These are phyloP conservation scores for Canis aureus DNA, from an alignment of 2,113 vertebrate genomes.

Conservation along the genomic window DNA sequence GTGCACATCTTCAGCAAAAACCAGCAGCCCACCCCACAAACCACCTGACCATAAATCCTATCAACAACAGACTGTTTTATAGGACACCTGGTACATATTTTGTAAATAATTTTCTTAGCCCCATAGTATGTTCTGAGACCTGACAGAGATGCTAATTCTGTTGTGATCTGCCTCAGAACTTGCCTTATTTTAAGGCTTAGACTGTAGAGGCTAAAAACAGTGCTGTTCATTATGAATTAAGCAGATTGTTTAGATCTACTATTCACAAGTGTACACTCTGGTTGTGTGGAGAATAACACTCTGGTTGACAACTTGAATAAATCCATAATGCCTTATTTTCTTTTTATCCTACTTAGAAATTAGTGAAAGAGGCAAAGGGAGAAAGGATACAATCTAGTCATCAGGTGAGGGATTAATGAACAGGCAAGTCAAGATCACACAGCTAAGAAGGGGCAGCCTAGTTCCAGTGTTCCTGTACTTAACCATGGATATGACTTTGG, in stretches of 20 bases:
- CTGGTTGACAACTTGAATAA: slow-evolving; percentile 42
- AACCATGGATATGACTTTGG: background rate
- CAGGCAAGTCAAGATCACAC: background rate
- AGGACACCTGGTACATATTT: background rate
- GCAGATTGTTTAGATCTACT: background rate
- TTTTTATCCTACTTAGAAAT: slow-evolving; percentile 41
- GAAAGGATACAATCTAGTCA: background rate
- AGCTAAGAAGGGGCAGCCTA: background rate
- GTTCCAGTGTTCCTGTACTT: background rate
- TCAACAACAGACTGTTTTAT: background rate
- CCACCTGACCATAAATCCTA: slow-evolving; percentile 2
- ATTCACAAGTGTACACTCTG: background rate
- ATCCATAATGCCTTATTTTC: slow-evolving; percentile 17
- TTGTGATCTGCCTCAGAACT: slow-evolving; percentile 31
- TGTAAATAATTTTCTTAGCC: background rate
- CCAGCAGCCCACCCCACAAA: background rate
- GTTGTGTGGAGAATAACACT: slow-evolving; percentile 36
- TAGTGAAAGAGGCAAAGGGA: slow-evolving; percentile 17
- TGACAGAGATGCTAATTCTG: background rate
- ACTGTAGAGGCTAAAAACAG: background rate
- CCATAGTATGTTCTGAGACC: background rate
- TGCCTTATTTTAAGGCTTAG: background rate
- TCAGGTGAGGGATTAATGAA: slow-evolving; percentile 6
- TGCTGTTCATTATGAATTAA: slow-evolving; percentile 33
- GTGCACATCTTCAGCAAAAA: slow-evolving; percentile 35